Evolutionary conservation across 2,797 vertebrate species (phyloP), one percentile per base, ranked within the genome.

Genomic region (Chromis chromis): DNA sequence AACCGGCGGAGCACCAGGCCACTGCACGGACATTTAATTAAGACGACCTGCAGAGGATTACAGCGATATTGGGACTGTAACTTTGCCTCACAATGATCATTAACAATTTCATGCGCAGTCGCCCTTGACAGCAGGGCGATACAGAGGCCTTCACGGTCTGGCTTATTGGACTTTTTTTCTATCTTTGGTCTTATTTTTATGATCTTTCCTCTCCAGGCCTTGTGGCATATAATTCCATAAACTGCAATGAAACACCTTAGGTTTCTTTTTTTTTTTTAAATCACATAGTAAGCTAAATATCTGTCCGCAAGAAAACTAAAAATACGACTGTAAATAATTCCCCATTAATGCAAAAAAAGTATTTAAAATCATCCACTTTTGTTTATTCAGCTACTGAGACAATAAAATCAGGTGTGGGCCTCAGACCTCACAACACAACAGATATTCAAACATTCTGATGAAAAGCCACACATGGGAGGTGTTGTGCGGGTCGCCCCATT

Each of bases 11-110:
- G 88, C 81, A 84, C 74, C 85, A 80, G 89, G 86, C 88, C 84
- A 86, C 88, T 89, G 86, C 92, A 91, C 89, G 93, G 92, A 91
- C 91, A 88, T 90, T 95, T 94, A 92, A 94, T 94, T 88, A 94
- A 91, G 86, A 82, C 86, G 91, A 92, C 86, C 88, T 92, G 92
- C 86, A 24, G 54, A 86, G 92, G 92, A 94, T 94, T 93, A 92
- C 76, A 57, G 36, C 72, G 83, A 91, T 89, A 91, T 86, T 82
- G 82, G 86, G 84, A 87, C 84, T 89, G 87, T 91, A 91, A 88
- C 88, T 80, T 89, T 79, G 91, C 89, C 89, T 91, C 89, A 65
- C 86, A 87, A 74, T 85, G 70, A 79, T 81, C 70, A 74, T 74
- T 82, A 64, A 83, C 78, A 62, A 86, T 88, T 89, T 88, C 84